Conservation (phyloP, 1,140 invertebrate genomes). For the Tigriopus japonicus region DNA sequence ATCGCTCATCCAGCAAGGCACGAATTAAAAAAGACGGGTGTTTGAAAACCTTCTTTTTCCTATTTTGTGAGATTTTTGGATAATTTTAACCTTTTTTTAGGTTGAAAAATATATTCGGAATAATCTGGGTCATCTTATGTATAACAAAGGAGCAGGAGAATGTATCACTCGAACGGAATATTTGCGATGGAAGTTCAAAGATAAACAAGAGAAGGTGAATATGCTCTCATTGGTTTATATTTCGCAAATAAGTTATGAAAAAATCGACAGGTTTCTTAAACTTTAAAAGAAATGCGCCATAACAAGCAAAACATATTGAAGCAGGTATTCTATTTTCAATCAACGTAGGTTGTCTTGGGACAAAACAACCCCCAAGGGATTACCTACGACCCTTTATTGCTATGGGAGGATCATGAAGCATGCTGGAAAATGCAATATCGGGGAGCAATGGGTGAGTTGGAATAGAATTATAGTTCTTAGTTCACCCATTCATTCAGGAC, state of each 20-base stretch:
- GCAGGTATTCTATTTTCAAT: too few species aligned
- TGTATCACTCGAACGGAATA: slow-evolving; percentile 75
- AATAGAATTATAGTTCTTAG: neutral
- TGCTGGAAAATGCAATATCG: slow-evolving; percentile 80
- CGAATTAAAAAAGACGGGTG: neutral
- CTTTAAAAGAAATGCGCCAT: too few species aligned
- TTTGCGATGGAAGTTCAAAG: slow-evolving; percentile 76
- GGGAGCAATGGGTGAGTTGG: slow-evolving; percentile 1
- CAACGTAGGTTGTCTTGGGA: too few species aligned
- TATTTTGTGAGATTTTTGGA: too few species aligned
- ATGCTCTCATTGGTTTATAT: too few species aligned
- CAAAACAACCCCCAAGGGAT: slow-evolving; percentile 53
- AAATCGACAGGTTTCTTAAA: too few species aligned
- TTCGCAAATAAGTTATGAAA: neutral
- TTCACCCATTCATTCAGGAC: too few species aligned
- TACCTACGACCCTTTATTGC: slow-evolving; percentile 56
- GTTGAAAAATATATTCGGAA: slow-evolving; percentile 71
- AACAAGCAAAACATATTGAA: too few species aligned
- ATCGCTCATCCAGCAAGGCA: too few species aligned
- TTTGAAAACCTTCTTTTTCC: neutral
- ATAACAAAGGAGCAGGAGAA: slow-evolving; percentile 65
- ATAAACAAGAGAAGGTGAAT: slow-evolving; percentile 38
- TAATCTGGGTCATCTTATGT: slow-evolving; percentile 72
- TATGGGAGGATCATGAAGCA: slow-evolving; percentile 71
- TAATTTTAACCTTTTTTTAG: slow-evolving; percentile 19